Evolutionary conservation across 1,140 invertebrate species (phyloP).

Genomic region (Bombus balteatus): DNA sequence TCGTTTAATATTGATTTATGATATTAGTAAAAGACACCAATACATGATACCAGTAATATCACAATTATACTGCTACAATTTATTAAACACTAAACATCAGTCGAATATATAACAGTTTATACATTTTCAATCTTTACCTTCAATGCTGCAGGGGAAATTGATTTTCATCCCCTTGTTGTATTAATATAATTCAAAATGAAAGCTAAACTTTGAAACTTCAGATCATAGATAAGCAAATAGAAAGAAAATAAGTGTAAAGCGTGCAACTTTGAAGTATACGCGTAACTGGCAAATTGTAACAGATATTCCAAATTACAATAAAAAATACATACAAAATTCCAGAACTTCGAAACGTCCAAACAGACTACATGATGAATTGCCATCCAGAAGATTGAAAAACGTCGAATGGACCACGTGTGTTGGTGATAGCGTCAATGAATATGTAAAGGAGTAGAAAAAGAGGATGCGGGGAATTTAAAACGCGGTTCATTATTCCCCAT

Average conservation of each 20-base stretch:
- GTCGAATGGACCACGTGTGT: conserved; percentile 18
- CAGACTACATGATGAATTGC: neutral
- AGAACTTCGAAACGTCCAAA: neutral
- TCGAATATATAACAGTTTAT: neutral
- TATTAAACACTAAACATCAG: neutral
- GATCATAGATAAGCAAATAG: too few species aligned
- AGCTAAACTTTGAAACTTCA: too few species aligned
- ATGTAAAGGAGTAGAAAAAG: conserved; percentile 17
- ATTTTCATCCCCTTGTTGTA: too few species aligned
- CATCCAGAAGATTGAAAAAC: neutral
- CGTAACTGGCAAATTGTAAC: too few species aligned
- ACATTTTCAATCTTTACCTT: neutral
- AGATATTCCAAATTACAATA: too few species aligned
- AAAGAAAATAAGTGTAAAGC: too few species aligned
- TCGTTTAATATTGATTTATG: neutral
- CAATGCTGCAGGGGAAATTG: too few species aligned
- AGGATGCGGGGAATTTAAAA: conserved; percentile 17
- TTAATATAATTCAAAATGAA: too few species aligned
- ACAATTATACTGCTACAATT: neutral
- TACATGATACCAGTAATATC: too few species aligned
- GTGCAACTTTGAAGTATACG: too few species aligned
- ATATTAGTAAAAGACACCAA: too few species aligned
- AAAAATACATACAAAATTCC: neutral
- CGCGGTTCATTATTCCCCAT: conserved; percentile 31
- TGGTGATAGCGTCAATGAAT: conserved; percentile 30